Evolutionary conservation across 2,888 invertebrate genomes (phyloP).

Genomic region (Phengaris arion): DNA sequence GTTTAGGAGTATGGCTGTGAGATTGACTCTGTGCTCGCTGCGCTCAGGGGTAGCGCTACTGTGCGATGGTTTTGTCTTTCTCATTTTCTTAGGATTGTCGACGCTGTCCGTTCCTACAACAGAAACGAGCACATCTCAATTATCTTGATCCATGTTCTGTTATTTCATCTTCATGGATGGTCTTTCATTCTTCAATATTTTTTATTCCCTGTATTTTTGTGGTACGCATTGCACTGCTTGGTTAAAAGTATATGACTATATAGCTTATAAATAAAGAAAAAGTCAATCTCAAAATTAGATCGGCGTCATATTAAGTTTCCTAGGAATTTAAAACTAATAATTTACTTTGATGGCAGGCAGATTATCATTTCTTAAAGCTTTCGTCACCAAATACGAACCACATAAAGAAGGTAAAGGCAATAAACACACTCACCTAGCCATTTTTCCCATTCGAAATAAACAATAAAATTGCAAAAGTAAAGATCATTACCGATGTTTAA

Average conservation of each 20-base stretch:
- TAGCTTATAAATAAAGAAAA: not conserved
- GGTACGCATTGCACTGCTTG: not conserved
- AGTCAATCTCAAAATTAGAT: not conserved
- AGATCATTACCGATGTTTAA: too few species aligned
- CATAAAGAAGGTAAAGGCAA: not conserved
- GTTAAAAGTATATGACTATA: not conserved
- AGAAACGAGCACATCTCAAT: conserved; percentile 73
- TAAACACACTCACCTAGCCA: too few species aligned
- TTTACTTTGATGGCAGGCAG: too few species aligned
- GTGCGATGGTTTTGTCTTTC: conserved; percentile 66
- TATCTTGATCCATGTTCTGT: conserved; percentile 58
- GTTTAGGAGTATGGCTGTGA: conserved; percentile 69
- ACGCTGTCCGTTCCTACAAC: conserved; percentile 71
- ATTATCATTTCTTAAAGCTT: too few species aligned
- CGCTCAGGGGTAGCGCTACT: conserved; percentile 72
- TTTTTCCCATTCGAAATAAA: too few species aligned
- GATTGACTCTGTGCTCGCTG: conserved; percentile 72
- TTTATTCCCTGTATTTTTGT: not conserved
- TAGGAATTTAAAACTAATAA: not conserved
- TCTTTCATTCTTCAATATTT: not conserved
- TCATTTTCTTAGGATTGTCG: conserved; percentile 53
- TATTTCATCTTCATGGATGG: conserved; percentile 39
- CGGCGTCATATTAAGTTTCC: not conserved
- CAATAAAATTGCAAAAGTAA: too few species aligned
- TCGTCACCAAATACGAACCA: not conserved